These are phyloP conservation scores for Pseudococcus jackbeardsleyi DNA, from an alignment of 2,888 invertebrate species.

Conservation along the genomic window DNA sequence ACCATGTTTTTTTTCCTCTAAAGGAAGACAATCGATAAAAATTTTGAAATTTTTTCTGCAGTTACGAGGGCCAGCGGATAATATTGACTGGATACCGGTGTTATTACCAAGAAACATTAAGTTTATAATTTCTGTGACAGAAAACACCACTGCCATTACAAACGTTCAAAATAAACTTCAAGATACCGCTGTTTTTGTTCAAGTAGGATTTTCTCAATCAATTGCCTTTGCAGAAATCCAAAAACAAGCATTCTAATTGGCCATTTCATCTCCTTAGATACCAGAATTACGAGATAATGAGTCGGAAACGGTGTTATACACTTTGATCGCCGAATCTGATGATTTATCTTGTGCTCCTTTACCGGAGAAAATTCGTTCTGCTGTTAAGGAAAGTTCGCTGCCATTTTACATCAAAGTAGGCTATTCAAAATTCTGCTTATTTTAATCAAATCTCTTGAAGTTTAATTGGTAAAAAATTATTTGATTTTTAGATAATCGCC, in stretches of 20 bases:
- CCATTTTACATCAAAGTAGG: constrained; percentile 79
- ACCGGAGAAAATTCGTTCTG: constrained; percentile 73
- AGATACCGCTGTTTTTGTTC: constrained; percentile 58
- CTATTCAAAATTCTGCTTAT: background rate
- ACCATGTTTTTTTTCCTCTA: too few relatives aligned
- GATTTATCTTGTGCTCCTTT: constrained; percentile 77
- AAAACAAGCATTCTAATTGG: background rate
- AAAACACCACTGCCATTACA: constrained; percentile 64
- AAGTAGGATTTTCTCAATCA: background rate
- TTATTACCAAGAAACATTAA: constrained; percentile 82
- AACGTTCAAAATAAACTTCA: constrained; percentile 63
- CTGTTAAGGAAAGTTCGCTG: constrained; percentile 77
- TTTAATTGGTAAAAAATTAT: background rate
- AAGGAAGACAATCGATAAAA: too few relatives aligned
- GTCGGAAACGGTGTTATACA: constrained; percentile 73
- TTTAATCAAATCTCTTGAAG: background rate
- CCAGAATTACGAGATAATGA: constrained; percentile 72
- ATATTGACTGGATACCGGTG: constrained; percentile 82
- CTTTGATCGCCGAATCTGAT: constrained; percentile 75
- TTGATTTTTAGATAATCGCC: constrained; percentile 70
- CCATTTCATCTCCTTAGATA: constrained; percentile 71
- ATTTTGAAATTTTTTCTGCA: background rate
- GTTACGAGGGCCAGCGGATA: constrained; percentile 67
- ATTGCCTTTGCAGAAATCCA: background rate
- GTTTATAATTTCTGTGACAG: constrained; percentile 78